These are phyloP conservation scores for Deilephila porcellus DNA, from an alignment of 2,888 invertebrate genomes.

Conservation along the genomic window DNA sequence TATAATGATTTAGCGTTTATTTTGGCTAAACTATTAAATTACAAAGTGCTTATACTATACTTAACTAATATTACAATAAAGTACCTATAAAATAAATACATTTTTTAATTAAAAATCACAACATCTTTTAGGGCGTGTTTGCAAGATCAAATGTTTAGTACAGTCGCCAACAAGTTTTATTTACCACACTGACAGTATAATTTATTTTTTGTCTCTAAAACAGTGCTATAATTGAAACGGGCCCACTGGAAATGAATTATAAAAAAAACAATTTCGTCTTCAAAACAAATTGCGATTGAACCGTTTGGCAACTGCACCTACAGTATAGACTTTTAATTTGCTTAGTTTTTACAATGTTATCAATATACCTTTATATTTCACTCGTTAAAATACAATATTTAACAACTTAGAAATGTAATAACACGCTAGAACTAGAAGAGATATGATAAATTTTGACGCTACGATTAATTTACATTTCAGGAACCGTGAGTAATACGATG, in stretches of 20 bases:
- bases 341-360: conserved; percentile 27
- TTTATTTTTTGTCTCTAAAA: conserved; percentile 7
- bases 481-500: conserved; percentile 57
- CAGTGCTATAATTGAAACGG: conserved; percentile 11
- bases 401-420: conserved; percentile 54
- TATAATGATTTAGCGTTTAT: conserved; percentile 49
- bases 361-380: conserved; percentile 33
- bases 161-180: conserved; percentile 34
- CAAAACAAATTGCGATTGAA: conserved; percentile 31
- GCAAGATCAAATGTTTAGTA: conserved; percentile 40
- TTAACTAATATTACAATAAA: conserved; percentile 51
- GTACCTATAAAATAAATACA: conserved; percentile 67
- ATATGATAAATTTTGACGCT: conserved; percentile 28
- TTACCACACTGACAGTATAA: neutral
- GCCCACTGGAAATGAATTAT: conserved; percentile 13
- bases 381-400: conserved; percentile 45
- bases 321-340: conserved; percentile 22
- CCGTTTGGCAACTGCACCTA: conserved; percentile 27
- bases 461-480: conserved; percentile 44
- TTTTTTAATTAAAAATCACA: conserved; percentile 65
- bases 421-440: conserved; percentile 45
- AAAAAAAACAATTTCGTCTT: conserved; percentile 29
- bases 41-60: conserved; percentile 59
- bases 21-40: conserved; percentile 66
- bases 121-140: conserved; percentile 65